phyloP scores from a whole-genome alignment of 2,888 invertebrate genomes.

The Eudemis profundana region DNA sequence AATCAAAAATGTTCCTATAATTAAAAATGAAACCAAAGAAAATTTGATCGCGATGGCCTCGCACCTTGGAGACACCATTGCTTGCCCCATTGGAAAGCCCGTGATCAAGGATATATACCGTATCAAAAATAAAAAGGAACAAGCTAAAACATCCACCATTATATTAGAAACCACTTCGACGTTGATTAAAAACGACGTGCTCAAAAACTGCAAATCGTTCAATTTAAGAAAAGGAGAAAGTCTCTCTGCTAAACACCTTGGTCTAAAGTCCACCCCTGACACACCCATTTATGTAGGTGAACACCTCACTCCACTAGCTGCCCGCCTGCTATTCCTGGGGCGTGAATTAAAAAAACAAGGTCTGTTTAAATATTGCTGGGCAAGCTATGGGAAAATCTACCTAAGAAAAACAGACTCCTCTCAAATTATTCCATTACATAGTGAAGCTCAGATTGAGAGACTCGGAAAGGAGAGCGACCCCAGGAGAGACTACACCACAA shows the following conservation, averaged over 20 bases:
- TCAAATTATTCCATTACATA: conserved; percentile 19
- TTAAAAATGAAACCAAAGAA: conserved; percentile 40
- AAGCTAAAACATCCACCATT: conserved; percentile 25
- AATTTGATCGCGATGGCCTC: conserved; percentile 43
- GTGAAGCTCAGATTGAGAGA: conserved; percentile 14
- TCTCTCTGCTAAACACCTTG: conserved; percentile 46
- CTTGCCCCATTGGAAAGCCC: conserved; percentile 29
- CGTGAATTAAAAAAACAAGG: conserved; percentile 36
- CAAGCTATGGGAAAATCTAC: conserved; percentile 38
- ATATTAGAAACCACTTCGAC: conserved; percentile 37
- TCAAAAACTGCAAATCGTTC: conserved; percentile 44
- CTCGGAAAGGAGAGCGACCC: not conserved
- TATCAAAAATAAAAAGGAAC: conserved; percentile 24
- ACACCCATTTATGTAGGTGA: conserved; percentile 44
- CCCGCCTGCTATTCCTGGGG: conserved; percentile 43
- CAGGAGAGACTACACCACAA: too few relatives aligned
- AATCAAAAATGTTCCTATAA: conserved; percentile 47
- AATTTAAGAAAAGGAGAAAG: conserved; percentile 45
- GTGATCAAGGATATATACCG: conserved; percentile 46
- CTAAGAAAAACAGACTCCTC: conserved; percentile 18
- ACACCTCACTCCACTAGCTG: conserved; percentile 40
- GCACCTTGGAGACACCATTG: conserved; percentile 32
- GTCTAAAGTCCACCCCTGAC: conserved; percentile 32
- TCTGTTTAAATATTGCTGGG: conserved; percentile 43
- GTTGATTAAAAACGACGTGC: conserved; percentile 40